Base-by-base conservation (phyloP, 2,888 invertebrate genomes). In the Pasiphila rectangulata region DNA sequence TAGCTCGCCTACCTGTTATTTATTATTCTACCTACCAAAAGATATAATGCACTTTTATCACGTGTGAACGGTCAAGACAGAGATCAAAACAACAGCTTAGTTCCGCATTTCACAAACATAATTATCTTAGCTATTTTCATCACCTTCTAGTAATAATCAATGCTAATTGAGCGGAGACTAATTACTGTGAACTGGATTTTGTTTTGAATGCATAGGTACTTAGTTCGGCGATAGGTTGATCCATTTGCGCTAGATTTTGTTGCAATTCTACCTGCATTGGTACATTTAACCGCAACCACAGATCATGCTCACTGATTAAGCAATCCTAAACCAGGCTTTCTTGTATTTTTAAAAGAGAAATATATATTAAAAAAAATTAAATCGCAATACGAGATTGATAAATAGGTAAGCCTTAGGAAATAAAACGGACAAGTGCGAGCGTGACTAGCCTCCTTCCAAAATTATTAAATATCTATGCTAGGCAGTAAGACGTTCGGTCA, bases 1-100 rank as follows among this genome's bases (percentile, higher is more conserved):
- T n/a, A n/a, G n/a, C n/a, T n/a, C n/a, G n/a, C n/a, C n/a, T n/a
- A n/a, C n/a, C n/a, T n/a, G n/a, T n/a, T n/a, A n/a, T n/a, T n/a
- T n/a, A n/a, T n/a, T n/a, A n/a, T n/a, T n/a, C n/a, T n/a, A n/a
- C n/a, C n/a, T n/a, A n/a, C n/a, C n/a, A n/a, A n/a, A n/a, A n/a
- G n/a, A 27, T 5, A 27, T 27, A 27, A 27, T 13, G 1, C 25
- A 27, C 12, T 13, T 13, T 21, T 36, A 46, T 55, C 50, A 52
- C 42, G 45, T 40, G 32, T 46, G 3, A 45, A 25, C 25, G 53
- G 57, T 57, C 60, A 58, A 53, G 2, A 16, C 16, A 16, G n/a
- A 61, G 61, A 53, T 64, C 63, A 67, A 42, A 61, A 61, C 51
- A 67, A 67, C 57, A 63, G 43, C 23, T 46, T 47, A 56, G 52